Conservation (phyloP, 2,797 vertebrate genomes). For the Pseudopleuronectes americanus region DNA sequence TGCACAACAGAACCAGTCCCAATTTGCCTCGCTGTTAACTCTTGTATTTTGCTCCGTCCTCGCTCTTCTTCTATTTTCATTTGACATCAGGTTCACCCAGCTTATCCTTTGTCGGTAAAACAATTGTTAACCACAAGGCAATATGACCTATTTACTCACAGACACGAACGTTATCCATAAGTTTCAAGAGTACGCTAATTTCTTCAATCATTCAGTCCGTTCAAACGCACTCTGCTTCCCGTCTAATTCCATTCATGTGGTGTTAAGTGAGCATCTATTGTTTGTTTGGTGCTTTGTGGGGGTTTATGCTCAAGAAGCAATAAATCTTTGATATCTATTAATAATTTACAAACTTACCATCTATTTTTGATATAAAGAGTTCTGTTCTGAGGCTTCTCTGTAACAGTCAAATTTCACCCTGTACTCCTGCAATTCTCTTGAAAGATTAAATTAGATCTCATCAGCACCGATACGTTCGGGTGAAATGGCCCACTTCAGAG, state of each 20-base stretch:
- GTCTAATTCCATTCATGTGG: background rate
- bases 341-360: conserved; percentile 38
- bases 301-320: conserved; percentile 14
- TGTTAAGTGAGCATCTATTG: conserved; percentile 3
- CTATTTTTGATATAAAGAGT: conserved; percentile 48
- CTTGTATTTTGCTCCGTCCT: conserved; percentile 23
- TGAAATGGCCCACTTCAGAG: too few species aligned
- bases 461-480: background rate
- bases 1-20: conserved; percentile 33
- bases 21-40: conserved; percentile 21
- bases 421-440: background rate
- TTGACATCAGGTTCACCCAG: conserved; percentile 34
- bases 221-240: background rate
- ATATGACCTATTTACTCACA: background rate
- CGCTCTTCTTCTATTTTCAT: conserved; percentile 27
- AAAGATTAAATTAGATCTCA: conserved; percentile 33
- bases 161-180: background rate
- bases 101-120: conserved; percentile 16
- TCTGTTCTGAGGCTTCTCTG: conserved; percentile 18
- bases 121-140: conserved; percentile 2
- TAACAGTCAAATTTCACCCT: conserved; percentile 17
- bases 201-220: background rate
- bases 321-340: conserved; percentile 40
- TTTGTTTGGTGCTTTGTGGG: conserved; percentile 19
- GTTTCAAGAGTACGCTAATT: background rate